Base-by-base conservation (phyloP, 2,113 vertebrate species). In the Vidua macroura region DNA sequence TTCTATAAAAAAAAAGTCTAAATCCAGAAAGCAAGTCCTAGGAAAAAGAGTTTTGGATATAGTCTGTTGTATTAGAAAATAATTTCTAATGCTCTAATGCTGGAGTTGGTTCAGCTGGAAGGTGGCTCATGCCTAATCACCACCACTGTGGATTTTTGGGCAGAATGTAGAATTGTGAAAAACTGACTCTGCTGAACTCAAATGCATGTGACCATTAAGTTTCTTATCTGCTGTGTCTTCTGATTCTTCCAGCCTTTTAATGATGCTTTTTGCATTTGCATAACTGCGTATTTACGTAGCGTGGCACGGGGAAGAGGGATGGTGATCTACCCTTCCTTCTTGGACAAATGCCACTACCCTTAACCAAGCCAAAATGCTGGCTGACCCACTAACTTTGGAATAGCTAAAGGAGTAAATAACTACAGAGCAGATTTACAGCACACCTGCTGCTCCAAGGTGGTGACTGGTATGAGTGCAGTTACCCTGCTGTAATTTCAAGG, bases 181-280 rank as follows among this genome's bases (percentile, higher is more conserved):
- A 52, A 41, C 18, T 20, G 3, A 53, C 39, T 94, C 63, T 86
- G 58, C 83, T 95, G 82, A 78, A 77, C 62, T 78, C 67, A 63
- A 69, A 76, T 68, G 72, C 74, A 27, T 77, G 87, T 91, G 70
- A 64, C 35, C 62, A 39, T 83, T 62, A 44, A 53, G 58, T 76
- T 88, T 86, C 56, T 53, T 69, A 4, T 64, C 59, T 86, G 35
- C 39, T 92, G 33, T 76, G 41, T 95, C 64, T 68, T 70, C 33
- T 55, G 79, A n/a, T 90, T 91, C 70, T 88, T 94, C 64, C 59
- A 95, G 53, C 59, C 64, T 93, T 88, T 69, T 49, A 60, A 28
- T 49, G 59, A 79, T 85, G 51, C n/a, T 85, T 89, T 91, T 60
- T 51, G 41, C 31, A 63, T 83, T 90, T 81, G 59, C 67, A 9